Evolutionary conservation across 2,797 vertebrate genomes (phyloP), one percentile per base, ranked within the genome.

Genomic region (Notoglanidium macrostoma): DNA sequence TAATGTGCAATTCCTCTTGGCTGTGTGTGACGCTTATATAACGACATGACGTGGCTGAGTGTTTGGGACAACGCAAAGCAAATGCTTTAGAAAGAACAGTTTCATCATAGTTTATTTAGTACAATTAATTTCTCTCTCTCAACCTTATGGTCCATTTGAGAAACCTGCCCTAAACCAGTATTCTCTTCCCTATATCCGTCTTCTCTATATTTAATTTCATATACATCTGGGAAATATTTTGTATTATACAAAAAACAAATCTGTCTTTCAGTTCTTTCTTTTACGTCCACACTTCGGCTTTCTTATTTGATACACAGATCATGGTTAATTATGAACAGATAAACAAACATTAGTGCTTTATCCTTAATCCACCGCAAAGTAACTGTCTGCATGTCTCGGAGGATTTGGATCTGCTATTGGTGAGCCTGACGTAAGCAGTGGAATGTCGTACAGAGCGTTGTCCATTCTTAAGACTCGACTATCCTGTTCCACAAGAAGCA

Each of bases 401-500:
- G 44, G 3, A 29, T 51, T 51, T 49, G 26, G 51, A 21, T 32
- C 29, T 17, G 29, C 4, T 32, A 4, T 4, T 1, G 19, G 17
- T 1, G 15, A 8, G 51, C 21, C 1, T 55, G 5, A 54, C 4
- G n/a, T 19, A 0, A 15, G 59, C 83, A 65, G 65, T 44, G 88
- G 83, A 89, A 86, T 88, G 21, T 83, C 87, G 21, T 80, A 23
- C 51, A 68, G 44, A 70, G 5, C 1, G 10, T 59, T 88, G 85
- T 83, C 72, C 63, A 44, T 89, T 17, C 54, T 67, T 51, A 17
- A 67, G 87, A 89, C 89, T 40, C 0, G 87, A 89, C 59, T 32
- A 87, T 80, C 89, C 84, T 74, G 89, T 85, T 90, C 78, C 63
- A 80, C 83, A 21, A 19, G 73, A 63, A 51, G 55, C 46, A 5